Evolutionary conservation across 2,797 vertebrate genomes (phyloP).

Genomic region (Dryobates pubescens): DNA sequence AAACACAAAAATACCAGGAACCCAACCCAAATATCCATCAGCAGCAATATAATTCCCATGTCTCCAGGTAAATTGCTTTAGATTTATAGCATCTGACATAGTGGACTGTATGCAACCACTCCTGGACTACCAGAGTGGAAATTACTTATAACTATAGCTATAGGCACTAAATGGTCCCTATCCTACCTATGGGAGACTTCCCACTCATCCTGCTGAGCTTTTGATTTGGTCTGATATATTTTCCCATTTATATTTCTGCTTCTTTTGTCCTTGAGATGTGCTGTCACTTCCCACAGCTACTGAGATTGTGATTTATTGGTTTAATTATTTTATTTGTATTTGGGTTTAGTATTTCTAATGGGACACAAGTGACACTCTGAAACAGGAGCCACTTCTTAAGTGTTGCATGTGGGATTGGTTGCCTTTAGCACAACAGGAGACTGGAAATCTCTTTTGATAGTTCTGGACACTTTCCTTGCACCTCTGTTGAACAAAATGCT

Average conservation of each 20-base stretch:
- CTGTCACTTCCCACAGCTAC: neutral
- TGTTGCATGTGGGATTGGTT: neutral
- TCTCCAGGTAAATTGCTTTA: neutral
- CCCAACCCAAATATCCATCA: neutral
- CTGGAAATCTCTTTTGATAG: neutral
- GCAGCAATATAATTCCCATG: neutral
- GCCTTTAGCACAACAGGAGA: neutral
- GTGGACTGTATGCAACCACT: neutral
- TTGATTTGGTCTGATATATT: neutral
- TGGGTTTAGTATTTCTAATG: neutral
- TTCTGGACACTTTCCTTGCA: neutral
- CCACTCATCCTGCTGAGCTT: neutral
- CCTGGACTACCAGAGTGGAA: neutral
- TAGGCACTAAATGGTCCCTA: neutral
- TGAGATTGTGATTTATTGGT: neutral
- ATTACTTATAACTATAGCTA: neutral
- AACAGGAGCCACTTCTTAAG: neutral
- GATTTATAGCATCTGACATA: neutral
- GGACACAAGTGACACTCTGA: neutral
- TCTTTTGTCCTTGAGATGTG: neutral
- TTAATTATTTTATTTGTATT: conserved; percentile 25
- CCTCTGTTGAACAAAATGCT: neutral
- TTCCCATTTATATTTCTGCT: neutral
- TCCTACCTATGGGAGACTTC: neutral
- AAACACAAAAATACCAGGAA: neutral